A percentile compares a stretch with the other conserved stretches of the same genome.
Conservation (phyloP, 2,888 invertebrate genomes). For the Athripsodes cinereus region DNA sequence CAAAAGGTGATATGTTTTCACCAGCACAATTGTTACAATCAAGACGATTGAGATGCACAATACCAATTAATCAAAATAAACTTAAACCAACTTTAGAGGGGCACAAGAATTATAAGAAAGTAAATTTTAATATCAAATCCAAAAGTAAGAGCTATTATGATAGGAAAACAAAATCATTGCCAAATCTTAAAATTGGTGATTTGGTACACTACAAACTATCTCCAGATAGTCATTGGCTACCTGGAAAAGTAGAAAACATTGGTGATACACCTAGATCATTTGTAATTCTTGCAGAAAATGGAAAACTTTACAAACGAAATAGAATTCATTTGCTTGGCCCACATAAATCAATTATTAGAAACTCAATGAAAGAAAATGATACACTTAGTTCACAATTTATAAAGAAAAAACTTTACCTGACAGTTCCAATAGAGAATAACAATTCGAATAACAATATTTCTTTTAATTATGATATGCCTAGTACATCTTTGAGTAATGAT, state of each 20-base stretch:
- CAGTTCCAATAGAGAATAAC: neutral
- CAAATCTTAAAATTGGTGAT: neutral
- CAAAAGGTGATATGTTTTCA: slow-evolving; percentile 2
- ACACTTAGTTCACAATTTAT: neutral
- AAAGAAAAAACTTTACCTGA: neutral
- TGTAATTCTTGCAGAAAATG: neutral
- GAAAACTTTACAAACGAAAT: neutral
- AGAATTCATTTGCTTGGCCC: neutral
- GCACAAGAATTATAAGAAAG: neutral
- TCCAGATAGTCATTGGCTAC: neutral
- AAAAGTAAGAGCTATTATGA: slow-evolving; percentile 3
- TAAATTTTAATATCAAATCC: neutral
- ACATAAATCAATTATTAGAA: slow-evolving; percentile 1
- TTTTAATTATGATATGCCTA: neutral
- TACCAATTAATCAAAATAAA: neutral
- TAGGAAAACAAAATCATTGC: neutral
- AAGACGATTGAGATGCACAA: neutral
- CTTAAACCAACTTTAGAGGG: neutral
- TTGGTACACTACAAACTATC: neutral
- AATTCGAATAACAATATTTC: neutral
- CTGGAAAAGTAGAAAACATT: neutral
- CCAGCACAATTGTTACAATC: slow-evolving; percentile 1
- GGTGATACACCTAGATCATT: neutral
- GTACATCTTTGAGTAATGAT: neutral
- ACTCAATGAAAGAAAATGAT: neutral